Evolutionary conservation across 2,113 vertebrate species (phyloP).

Genomic region (Rhipidura dahli): DNA sequence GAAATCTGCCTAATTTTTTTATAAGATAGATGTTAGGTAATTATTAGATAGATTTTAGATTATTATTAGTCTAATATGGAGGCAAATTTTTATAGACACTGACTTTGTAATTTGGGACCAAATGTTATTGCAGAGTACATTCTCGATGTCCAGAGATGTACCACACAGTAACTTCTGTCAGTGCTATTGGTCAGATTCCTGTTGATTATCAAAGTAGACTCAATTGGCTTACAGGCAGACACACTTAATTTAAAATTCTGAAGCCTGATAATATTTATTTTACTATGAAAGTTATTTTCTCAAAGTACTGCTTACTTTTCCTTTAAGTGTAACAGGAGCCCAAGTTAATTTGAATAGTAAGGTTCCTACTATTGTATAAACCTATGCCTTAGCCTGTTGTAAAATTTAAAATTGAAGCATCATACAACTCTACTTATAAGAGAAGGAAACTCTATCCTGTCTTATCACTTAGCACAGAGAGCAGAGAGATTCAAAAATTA

Average conservation of each 20-base stretch:
- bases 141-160: neutral
- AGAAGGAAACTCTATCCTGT: neutral
- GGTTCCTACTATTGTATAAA: neutral
- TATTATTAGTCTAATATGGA: neutral
- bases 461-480: neutral
- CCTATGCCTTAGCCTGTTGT: neutral
- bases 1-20: rapidly evolving
- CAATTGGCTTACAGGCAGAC: neutral
- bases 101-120: neutral
- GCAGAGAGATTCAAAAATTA: neutral
- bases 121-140: neutral
- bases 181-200: neutral
- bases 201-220: neutral
- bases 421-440: neutral
- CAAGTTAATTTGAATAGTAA: neutral
- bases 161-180: neutral
- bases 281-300: neutral
- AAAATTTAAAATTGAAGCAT: neutral
- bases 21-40: neutral
- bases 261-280: neutral
- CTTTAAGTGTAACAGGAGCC: neutral
- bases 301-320: neutral
- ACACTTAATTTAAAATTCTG: neutral
- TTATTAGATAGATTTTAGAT: no score
- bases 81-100: rapidly evolving